A percentile compares a stretch with the other conserved stretches of the same genome.
These are phyloP conservation scores for Drosophila littoralis DNA, from an alignment of 1,140 invertebrate species.

Conservation along the genomic window DNA sequence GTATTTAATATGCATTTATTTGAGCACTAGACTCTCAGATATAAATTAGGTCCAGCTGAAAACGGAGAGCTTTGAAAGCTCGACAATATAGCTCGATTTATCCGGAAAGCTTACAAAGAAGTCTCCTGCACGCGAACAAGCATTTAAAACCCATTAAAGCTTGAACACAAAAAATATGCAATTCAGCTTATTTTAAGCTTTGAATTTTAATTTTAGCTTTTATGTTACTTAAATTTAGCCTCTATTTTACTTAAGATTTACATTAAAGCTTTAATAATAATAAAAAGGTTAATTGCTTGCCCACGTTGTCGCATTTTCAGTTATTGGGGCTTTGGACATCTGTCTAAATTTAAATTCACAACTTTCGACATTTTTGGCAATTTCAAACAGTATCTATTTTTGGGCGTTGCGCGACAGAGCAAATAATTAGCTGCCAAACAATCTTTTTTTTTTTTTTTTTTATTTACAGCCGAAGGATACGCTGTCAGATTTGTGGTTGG, in stretches of 20 bases:
- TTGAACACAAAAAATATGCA: neutral
- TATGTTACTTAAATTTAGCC: too few species aligned
- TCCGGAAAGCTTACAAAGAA: too few species aligned
- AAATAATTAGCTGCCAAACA: constrained; percentile 66
- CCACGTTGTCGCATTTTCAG: neutral
- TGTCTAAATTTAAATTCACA: neutral
- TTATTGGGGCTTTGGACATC: neutral
- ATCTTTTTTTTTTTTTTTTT: neutral
- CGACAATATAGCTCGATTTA: too few species aligned
- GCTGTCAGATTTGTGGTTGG: constrained; percentile 9
- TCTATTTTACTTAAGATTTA: too few species aligned
- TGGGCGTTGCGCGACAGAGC: constrained; percentile 19
- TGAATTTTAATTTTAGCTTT: too few species aligned
- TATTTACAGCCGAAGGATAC: constrained; percentile 8
- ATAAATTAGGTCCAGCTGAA: too few species aligned
- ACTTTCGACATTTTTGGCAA: constrained; percentile 2
- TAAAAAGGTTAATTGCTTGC: too few species aligned
- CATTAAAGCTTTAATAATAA: too few species aligned
- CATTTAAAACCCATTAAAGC: neutral
- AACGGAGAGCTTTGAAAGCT: too few species aligned
- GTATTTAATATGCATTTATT: too few species aligned
- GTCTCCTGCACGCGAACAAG: neutral
- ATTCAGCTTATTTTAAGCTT: too few species aligned
- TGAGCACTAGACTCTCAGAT: too few species aligned
- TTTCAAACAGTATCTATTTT: neutral